phyloP scores from a whole-genome alignment of 2,888 invertebrate species.

The Meganola albula region DNA sequence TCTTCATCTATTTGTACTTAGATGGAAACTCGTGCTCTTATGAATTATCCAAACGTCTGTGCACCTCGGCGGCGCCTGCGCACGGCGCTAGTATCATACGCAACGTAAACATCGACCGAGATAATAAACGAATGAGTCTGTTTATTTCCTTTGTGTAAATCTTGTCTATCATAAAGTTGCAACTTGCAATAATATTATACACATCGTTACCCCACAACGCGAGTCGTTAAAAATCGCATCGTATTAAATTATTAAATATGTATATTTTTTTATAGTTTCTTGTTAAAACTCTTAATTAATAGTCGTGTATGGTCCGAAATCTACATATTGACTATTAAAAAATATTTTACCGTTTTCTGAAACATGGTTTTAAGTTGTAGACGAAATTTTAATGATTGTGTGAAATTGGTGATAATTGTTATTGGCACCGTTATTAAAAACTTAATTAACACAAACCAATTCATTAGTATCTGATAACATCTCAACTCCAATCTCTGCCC shows the following conservation, averaged over 20 bases:
- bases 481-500: slow-evolving; percentile 14
- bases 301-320: too few relatives aligned
- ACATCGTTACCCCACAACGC: slow-evolving; percentile 13
- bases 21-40: slow-evolving; percentile 52
- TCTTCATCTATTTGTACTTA: slow-evolving; percentile 33
- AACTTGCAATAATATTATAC: slow-evolving; percentile 29
- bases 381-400: slow-evolving; percentile 6
- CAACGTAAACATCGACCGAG: slow-evolving; percentile 50
- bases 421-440: slow-evolving; percentile 15
- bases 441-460: slow-evolving; percentile 16
- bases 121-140: slow-evolving; percentile 49
- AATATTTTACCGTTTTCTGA: too few relatives aligned
- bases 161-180: slow-evolving; percentile 43
- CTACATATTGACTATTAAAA: too few relatives aligned
- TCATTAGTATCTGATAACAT: slow-evolving; percentile 19
- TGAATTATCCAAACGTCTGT: slow-evolving; percentile 69
- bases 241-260: too few relatives aligned
- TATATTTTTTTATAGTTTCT: too few relatives aligned
- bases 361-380: too few relatives aligned
- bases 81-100: slow-evolving; percentile 32
- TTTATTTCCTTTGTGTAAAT: slow-evolving; percentile 45
- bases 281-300: too few relatives aligned
- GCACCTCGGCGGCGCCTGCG: slow-evolving; percentile 57
- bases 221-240: slow-evolving; percentile 17
- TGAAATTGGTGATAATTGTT: slow-evolving; percentile 12